Percentiles rank a stretch among this genome's conserved stretches.
Evolutionary conservation across 1,140 invertebrate species (phyloP).

Genomic region (Macrobrachium nipponense): DNA sequence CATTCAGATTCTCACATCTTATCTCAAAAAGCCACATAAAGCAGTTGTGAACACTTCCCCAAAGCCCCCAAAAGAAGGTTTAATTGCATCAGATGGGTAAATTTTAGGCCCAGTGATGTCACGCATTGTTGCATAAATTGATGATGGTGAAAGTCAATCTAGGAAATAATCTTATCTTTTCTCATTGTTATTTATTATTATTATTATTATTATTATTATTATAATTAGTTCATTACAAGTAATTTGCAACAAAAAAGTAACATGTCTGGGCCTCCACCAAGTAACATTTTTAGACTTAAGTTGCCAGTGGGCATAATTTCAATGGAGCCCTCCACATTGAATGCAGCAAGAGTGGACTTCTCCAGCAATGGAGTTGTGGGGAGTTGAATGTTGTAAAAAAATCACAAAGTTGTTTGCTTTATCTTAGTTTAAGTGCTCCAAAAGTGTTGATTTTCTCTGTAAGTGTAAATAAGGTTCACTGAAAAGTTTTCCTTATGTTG

Average conservation of each 20-base stretch:
- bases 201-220: slow-evolving; percentile 27
- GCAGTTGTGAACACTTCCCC: slow-evolving; percentile 57
- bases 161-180: too few relatives aligned
- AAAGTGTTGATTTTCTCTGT: slow-evolving; percentile 12
- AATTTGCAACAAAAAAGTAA: slow-evolving; percentile 36
- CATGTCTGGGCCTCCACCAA: slow-evolving; percentile 41
- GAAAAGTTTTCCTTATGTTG: background rate
- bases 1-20: slow-evolving; percentile 60
- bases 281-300: slow-evolving; percentile 51
- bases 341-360: slow-evolving; percentile 40
- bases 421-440: background rate
- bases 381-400: background rate
- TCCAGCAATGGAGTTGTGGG: slow-evolving; percentile 36
- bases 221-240: slow-evolving; percentile 30
- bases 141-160: background rate
- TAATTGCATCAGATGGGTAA: slow-evolving; percentile 50
- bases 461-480: background rate
- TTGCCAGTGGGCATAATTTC: slow-evolving; percentile 58
- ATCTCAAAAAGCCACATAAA: slow-evolving; percentile 51
- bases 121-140: slow-evolving; percentile 21
- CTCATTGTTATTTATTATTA: slow-evolving; percentile 7
- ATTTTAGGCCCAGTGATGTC: slow-evolving; percentile 26
- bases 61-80: slow-evolving; percentile 32
- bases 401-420: background rate
- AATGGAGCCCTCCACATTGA: slow-evolving; percentile 52